These are phyloP conservation scores for Capromys pilorides DNA, from an alignment of 2,797 vertebrate genomes.

Conservation along the genomic window DNA sequence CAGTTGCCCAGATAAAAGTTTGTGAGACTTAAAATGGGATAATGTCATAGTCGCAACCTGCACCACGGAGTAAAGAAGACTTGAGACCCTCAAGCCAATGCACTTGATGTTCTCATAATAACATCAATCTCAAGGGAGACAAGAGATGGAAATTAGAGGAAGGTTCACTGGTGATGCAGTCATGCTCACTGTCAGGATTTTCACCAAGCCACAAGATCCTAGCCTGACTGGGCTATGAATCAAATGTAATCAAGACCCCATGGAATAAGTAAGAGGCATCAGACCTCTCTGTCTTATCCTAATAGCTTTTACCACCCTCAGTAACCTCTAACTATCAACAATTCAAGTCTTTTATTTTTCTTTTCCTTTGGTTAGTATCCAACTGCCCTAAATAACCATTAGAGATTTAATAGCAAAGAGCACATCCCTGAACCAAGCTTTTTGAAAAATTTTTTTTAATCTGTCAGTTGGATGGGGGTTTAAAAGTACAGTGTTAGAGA, in stretches of 20 bases:
- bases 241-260: conserved; percentile 66
- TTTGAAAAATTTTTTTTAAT: conserved; percentile 55
- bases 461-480: conserved; percentile 2
- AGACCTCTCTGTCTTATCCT: conserved; percentile 71
- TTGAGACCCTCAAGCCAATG: conserved; percentile 51
- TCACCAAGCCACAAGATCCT: conserved; percentile 79
- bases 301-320: conserved; percentile 80
- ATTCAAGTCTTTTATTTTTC: neutral
- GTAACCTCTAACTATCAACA: conserved; percentile 76
- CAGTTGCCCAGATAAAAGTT: neutral
- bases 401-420: conserved; percentile 65
- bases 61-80: conserved; percentile 48
- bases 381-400: conserved; percentile 50
- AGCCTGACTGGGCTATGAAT: conserved; percentile 81
- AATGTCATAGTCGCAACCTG: neutral
- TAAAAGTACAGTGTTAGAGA: conserved; percentile 59
- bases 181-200: conserved; percentile 82
- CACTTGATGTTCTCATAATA: conserved; percentile 79
- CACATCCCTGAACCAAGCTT: conserved; percentile 61
- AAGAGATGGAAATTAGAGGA: conserved; percentile 75
- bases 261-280: conserved; percentile 72
- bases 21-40: neutral
- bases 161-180: conserved; percentile 71
- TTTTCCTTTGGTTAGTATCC: conserved; percentile 61
- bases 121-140: conserved; percentile 69